Evolutionary conservation across 2,797 vertebrate species (phyloP).

Genomic region (Miichthys miiuy): DNA sequence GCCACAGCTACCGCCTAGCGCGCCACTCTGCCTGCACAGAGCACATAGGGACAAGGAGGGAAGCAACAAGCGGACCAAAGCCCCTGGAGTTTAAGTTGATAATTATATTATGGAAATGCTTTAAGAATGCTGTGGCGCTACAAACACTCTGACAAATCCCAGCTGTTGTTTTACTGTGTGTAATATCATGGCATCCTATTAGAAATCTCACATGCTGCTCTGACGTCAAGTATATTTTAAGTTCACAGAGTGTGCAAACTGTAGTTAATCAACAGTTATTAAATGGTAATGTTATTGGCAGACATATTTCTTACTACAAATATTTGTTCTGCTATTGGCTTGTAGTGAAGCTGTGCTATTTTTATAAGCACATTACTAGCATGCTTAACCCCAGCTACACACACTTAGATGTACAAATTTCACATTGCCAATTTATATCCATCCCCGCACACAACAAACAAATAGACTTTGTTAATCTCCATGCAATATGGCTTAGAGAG

Average conservation of each 20-base stretch:
- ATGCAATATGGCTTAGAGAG: conserved; percentile 54
- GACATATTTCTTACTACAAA: conserved; percentile 22
- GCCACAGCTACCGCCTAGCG: conserved; percentile 74
- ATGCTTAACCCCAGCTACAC: conserved; percentile 30
- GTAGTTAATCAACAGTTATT: conserved; percentile 16
- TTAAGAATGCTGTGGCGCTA: conserved; percentile 42
- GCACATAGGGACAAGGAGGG: conserved; percentile 45
- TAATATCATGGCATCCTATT: conserved; percentile 32
- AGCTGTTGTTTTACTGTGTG: conserved; percentile 53
- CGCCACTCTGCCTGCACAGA: conserved; percentile 44
- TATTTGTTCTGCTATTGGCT: conserved; percentile 32
- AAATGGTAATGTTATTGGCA: conserved; percentile 9
- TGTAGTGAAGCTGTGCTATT: conserved; percentile 38
- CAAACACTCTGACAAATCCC: conserved; percentile 57
- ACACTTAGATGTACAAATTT: conserved; percentile 53
- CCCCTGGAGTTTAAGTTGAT: conserved; percentile 63
- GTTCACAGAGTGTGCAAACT: conserved; percentile 10
- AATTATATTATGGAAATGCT: conserved; percentile 67
- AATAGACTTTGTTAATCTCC: conserved; percentile 62
- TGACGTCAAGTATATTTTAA: conserved; percentile 8
- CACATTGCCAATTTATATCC: conserved; percentile 53
- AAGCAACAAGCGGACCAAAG: conserved; percentile 46
- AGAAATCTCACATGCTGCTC: conserved; percentile 17
- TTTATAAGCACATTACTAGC: conserved; percentile 32
- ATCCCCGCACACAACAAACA: conserved; percentile 57